phyloP scores from a whole-genome alignment of 1,140 invertebrate species.

The Drosophila lacertosa region DNA sequence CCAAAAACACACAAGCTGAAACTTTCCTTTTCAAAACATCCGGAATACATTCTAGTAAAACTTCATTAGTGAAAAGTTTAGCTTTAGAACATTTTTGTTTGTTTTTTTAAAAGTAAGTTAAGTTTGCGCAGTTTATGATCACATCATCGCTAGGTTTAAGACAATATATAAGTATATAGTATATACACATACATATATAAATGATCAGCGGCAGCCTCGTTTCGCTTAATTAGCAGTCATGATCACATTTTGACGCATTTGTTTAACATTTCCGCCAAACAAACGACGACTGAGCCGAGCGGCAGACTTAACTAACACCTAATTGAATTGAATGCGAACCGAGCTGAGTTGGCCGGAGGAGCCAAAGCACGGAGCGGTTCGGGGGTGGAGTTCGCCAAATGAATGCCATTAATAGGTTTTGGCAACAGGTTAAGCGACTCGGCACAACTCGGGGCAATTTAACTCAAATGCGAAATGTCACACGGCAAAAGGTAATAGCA shows the following conservation, averaged over 20 bases:
- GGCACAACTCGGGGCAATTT: constrained; percentile 36
- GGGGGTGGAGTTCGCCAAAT: constrained; percentile 20
- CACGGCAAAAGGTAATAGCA: constrained; percentile 27
- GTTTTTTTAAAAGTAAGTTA: too few species aligned
- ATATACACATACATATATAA: neutral
- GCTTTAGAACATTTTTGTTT: neutral
- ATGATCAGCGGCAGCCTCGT: constrained; percentile 29
- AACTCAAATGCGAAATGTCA: constrained; percentile 40
- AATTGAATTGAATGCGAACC: constrained; percentile 18
- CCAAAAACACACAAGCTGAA: too few species aligned
- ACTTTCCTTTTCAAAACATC: too few species aligned
- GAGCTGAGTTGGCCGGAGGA: constrained; percentile 1
- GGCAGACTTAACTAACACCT: constrained; percentile 14
- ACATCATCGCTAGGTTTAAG: constrained; percentile 18
- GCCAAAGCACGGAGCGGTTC: neutral
- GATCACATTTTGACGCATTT: constrained; percentile 49
- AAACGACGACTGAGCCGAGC: constrained; percentile 8
- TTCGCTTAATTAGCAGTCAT: constrained; percentile 55
- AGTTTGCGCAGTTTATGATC: neutral
- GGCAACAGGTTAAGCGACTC: constrained; percentile 61
- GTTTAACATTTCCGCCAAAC: constrained; percentile 45
- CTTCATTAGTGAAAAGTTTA: too few species aligned
- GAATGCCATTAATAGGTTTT: constrained; percentile 53
- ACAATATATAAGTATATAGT: neutral
- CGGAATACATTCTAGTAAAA: too few species aligned